These are phyloP conservation scores for Dasypolia templi DNA, from an alignment of 2,888 invertebrate genomes.

Conservation along the genomic window DNA sequence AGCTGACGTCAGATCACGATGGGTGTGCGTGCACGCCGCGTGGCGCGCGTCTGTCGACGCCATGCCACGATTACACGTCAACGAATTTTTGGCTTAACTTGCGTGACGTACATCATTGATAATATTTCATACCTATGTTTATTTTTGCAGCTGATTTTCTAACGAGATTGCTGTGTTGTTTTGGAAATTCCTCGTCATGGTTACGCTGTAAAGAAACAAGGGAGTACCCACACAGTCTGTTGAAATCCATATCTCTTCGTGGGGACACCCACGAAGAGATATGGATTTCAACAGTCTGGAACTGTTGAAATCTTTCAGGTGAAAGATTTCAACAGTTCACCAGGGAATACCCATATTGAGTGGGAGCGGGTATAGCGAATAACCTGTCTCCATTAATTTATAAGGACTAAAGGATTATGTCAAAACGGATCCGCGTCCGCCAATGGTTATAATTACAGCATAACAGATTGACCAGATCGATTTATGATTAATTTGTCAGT, in stretches of 20 bases:
- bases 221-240: slow-evolving; percentile 8
- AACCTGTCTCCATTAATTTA: background rate
- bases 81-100: slow-evolving; percentile 44
- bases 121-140: slow-evolving; percentile 26
- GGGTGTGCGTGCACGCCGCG: slow-evolving; percentile 49
- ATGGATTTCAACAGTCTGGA: too few species aligned
- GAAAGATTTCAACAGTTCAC: too few species aligned
- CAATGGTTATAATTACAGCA: background rate
- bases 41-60: slow-evolving; percentile 23
- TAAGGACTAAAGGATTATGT: background rate
- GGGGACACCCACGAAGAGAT: too few species aligned
- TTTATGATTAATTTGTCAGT: background rate
- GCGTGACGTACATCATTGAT: slow-evolving; percentile 39
- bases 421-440: background rate
- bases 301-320: too few species aligned
- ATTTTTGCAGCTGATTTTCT: slow-evolving; percentile 40
- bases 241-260: background rate
- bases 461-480: background rate
- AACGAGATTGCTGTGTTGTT: background rate
- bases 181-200: background rate
- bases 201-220: background rate
- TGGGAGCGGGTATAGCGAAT: background rate
- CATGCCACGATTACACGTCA: slow-evolving; percentile 48
- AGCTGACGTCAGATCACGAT: slow-evolving; percentile 49
- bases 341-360: slow-evolving; percentile 4